phyloP scores from a whole-genome alignment of 2,113 vertebrate species.

The Gymnarchus niloticus region DNA sequence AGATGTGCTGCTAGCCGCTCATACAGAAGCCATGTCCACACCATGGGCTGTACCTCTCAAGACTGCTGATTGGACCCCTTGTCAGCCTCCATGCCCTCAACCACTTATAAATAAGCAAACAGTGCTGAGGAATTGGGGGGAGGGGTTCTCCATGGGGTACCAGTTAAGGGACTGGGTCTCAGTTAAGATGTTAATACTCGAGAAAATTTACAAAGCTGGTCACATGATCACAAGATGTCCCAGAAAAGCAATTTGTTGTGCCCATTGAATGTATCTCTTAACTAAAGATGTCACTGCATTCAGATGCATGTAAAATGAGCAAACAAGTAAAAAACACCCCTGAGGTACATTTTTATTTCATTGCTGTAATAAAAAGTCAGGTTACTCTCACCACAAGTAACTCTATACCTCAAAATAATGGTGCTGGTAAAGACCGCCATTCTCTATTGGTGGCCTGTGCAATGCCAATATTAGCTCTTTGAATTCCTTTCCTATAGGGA shows the following conservation, averaged over 20 bases:
- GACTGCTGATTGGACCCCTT: background rate
- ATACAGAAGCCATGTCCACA: background rate
- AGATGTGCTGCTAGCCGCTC: background rate
- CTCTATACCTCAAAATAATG: background rate
- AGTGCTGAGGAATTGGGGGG: background rate
- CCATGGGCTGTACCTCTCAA: background rate
- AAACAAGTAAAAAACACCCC: background rate
- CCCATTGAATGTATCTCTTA: background rate
- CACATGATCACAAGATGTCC: background rate
- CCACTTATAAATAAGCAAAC: background rate
- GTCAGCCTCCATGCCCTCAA: background rate
- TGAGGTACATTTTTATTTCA: constrained; percentile 8
- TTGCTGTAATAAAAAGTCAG: background rate
- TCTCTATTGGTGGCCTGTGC: background rate
- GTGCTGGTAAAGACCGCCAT: background rate
- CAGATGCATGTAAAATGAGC: background rate
- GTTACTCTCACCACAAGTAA: background rate
- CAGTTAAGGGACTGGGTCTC: background rate
- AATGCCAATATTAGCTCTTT: background rate
- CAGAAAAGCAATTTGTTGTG: background rate
- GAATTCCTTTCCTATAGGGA: background rate
- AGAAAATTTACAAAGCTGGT: no score
- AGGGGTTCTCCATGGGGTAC: background rate
- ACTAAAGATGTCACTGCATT: background rate
- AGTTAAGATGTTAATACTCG: no score